Conservation (phyloP, 2,888 invertebrate genomes). For the Stenurella melanura region DNA sequence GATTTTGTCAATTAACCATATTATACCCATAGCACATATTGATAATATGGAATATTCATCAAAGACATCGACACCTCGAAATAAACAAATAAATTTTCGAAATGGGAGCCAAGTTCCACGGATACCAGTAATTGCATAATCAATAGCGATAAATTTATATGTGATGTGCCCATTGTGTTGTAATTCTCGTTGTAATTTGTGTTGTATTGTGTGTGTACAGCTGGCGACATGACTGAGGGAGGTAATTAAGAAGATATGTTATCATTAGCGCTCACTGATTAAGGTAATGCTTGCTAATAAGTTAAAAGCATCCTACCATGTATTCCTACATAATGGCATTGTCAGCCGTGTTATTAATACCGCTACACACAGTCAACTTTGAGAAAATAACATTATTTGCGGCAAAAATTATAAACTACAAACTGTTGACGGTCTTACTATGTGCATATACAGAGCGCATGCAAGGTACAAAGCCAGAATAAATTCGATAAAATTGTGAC, state of each 20-base stretch:
- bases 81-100: not conserved
- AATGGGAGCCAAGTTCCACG: conserved; percentile 1
- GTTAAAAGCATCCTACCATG: conserved; percentile 38
- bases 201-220: conserved; percentile 34
- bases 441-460: too few relatives aligned
- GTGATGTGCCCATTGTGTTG: conserved; percentile 29
- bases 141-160: conserved; percentile 28
- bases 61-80: not conserved
- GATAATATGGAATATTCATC: not conserved
- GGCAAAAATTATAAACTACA: conserved; percentile 9
- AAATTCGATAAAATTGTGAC: too few relatives aligned
- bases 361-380: not conserved
- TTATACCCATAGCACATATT: too few relatives aligned
- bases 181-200: conserved; percentile 35
- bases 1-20: too few relatives aligned
- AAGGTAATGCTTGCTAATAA: conserved; percentile 40
- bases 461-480: too few relatives aligned
- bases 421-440: not conserved
- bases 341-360: conserved; percentile 17
- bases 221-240: conserved; percentile 34
- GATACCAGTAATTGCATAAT: conserved; percentile 24
- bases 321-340: conserved; percentile 33
- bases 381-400: conserved; percentile 14
- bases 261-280: conserved; percentile 37
- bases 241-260: conserved; percentile 39